Conservation (phyloP, 2,888 invertebrate genomes). For the Xylota segnis region DNA sequence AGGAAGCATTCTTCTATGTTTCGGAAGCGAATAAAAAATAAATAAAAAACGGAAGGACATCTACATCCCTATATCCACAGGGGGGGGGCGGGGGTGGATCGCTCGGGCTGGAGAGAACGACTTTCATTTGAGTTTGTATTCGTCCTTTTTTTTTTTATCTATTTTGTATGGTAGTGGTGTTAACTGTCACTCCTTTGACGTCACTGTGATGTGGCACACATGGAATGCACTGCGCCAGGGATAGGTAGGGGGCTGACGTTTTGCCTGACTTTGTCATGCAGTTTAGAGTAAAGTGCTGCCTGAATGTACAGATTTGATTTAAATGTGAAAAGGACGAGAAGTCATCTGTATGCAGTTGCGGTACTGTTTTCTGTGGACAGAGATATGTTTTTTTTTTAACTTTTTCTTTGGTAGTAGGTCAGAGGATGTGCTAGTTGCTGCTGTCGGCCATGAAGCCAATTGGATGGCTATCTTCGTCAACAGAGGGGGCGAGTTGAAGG, state of each 20-base stretch:
- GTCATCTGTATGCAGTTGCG: conserved; percentile 54
- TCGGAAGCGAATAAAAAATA: conserved; percentile 65
- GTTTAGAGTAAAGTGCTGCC: conserved; percentile 62
- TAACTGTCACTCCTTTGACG: conserved; percentile 62
- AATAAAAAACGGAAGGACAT: conserved; percentile 57
- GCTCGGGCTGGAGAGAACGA: conserved; percentile 15
- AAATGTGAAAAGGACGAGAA: conserved; percentile 59
- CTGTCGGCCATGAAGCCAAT: not conserved
- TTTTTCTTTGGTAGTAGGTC: conserved; percentile 32
- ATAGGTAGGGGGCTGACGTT: not conserved
- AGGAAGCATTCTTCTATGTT: conserved; percentile 66
- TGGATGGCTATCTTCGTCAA: not conserved
- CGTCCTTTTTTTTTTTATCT: conserved; percentile 43
- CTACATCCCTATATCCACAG: conserved; percentile 17
- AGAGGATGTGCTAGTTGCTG: conserved; percentile 9
- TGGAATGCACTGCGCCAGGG: conserved; percentile 46
- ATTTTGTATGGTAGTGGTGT: conserved; percentile 38
- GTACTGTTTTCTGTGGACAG: conserved; percentile 2
- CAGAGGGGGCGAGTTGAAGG: not conserved
- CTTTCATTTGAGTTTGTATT: conserved; percentile 45
- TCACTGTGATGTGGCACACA: conserved; percentile 39
- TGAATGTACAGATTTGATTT: conserved; percentile 64
- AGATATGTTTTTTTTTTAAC: conserved; percentile 33
- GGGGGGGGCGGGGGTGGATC: not conserved
- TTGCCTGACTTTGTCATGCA: conserved; percentile 38